These are phyloP conservation scores for Scrobipalpa atriplicella DNA, from an alignment of 2,888 invertebrate species.

Conservation along the genomic window DNA sequence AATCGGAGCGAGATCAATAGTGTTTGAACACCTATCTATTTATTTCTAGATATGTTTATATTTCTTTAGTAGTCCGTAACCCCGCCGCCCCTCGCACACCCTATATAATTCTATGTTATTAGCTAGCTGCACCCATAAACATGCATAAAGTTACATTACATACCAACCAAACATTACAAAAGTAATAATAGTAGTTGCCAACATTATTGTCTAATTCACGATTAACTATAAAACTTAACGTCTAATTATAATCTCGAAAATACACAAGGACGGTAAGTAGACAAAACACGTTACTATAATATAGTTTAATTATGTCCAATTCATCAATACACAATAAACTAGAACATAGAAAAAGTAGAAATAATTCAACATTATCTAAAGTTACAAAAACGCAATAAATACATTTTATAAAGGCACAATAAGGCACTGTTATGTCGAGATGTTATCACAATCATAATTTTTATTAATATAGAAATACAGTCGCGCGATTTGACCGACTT, in stretches of 20 bases:
- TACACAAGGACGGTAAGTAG: slow-evolving; percentile 82
- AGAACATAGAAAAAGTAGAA: slow-evolving; percentile 68
- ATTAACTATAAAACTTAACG: slow-evolving; percentile 71
- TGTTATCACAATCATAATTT: slow-evolving; percentile 79
- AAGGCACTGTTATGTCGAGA: slow-evolving; percentile 79
- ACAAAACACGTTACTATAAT: slow-evolving; percentile 71
- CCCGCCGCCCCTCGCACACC: slow-evolving; percentile 21
- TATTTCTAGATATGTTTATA: background rate
- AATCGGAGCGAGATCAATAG: background rate
- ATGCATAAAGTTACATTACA: slow-evolving; percentile 55
- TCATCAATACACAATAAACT: slow-evolving; percentile 63
- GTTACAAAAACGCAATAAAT: slow-evolving; percentile 76
- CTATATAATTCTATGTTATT: slow-evolving; percentile 50
- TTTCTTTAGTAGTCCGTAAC: background rate
- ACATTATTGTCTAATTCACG: slow-evolving; percentile 65
- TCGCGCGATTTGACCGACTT: background rate
- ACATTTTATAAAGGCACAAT: slow-evolving; percentile 76
- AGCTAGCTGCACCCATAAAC: slow-evolving; percentile 64
- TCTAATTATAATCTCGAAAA: slow-evolving; percentile 79
- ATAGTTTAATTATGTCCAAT: slow-evolving; percentile 67
- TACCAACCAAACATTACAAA: slow-evolving; percentile 50
- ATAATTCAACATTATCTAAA: slow-evolving; percentile 70
- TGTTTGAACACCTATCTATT: background rate
- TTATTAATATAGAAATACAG: slow-evolving; percentile 36
- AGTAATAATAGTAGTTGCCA: slow-evolving; percentile 66